Conservation (phyloP, 35 echinoderm and acorn worm genomes). For the Amphiura filiformis region DNA sequence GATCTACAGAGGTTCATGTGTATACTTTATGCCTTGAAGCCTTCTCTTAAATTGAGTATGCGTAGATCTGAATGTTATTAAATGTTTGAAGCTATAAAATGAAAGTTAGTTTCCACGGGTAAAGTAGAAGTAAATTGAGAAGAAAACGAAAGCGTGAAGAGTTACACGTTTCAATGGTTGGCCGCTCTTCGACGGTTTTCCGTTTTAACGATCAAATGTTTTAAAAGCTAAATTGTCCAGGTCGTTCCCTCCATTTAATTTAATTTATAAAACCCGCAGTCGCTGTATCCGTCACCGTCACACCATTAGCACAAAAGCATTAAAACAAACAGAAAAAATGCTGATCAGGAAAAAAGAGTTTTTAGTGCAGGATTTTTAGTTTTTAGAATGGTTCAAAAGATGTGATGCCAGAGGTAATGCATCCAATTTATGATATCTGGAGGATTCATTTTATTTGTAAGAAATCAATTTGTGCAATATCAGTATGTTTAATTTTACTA, state of each 20-base stretch:
- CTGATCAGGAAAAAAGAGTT: too few species aligned
- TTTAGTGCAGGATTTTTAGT: too few species aligned
- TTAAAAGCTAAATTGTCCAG: neutral
- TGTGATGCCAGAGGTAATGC: too few species aligned
- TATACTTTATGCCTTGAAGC: neutral
- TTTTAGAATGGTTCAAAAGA: too few species aligned
- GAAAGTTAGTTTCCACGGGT: neutral
- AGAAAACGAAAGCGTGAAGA: neutral
- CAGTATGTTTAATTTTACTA: too few species aligned
- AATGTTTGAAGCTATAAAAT: neutral
- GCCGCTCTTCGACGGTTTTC: neutral
- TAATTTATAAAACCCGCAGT: neutral
- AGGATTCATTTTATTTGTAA: too few species aligned
- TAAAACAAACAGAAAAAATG: neutral
- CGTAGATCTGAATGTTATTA: neutral
- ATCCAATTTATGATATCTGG: too few species aligned
- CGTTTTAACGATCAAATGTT: neutral
- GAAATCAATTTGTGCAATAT: too few species aligned
- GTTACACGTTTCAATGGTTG: neutral
- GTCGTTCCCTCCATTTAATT: neutral
- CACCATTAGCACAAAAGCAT: neutral
- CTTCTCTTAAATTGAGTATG: neutral
- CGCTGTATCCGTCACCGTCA: neutral
- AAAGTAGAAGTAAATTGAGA: slow-evolving; percentile 4
- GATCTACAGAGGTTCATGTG: neutral